Percentiles rank a stretch among this genome's conserved stretches.
Conservation (phyloP, 2,888 invertebrate genomes). For the Norana najaformis region DNA sequence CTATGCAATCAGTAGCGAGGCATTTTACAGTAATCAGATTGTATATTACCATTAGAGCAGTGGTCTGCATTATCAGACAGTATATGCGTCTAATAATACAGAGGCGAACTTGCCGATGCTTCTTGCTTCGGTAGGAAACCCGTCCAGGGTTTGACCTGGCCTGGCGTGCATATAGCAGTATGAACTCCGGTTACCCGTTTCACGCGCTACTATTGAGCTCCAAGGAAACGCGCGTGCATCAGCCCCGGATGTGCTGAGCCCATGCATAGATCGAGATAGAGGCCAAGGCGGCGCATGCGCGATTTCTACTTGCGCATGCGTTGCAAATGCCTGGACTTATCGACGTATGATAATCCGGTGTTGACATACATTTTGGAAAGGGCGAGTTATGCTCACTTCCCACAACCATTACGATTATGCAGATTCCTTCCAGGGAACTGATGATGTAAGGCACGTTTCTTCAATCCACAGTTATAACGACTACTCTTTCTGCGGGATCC, state of each 20-base stretch:
- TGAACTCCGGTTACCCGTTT: background rate
- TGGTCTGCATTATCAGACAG: background rate
- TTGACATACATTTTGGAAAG: background rate
- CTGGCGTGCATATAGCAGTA: background rate
- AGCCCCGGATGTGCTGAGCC: background rate
- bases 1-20: background rate
- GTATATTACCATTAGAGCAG: no score
- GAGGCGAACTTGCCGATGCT: background rate
- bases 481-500: no score
- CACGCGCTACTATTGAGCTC: background rate
- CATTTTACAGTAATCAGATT: background rate
- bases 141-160: constrained; percentile 4
- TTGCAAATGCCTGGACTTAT: constrained; percentile 4
- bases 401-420: background rate
- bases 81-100: background rate
- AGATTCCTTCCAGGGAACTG: background rate
- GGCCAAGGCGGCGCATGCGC: background rate
- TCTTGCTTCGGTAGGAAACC: background rate
- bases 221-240: background rate
- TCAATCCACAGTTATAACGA: background rate
- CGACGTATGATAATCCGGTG: constrained; percentile 13
- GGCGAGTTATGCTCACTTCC: background rate
- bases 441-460: background rate
- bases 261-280: background rate
- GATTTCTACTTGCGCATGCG: background rate